phyloP scores from a whole-genome alignment of 1,140 invertebrate species.

The Sinonovacula constricta region DNA sequence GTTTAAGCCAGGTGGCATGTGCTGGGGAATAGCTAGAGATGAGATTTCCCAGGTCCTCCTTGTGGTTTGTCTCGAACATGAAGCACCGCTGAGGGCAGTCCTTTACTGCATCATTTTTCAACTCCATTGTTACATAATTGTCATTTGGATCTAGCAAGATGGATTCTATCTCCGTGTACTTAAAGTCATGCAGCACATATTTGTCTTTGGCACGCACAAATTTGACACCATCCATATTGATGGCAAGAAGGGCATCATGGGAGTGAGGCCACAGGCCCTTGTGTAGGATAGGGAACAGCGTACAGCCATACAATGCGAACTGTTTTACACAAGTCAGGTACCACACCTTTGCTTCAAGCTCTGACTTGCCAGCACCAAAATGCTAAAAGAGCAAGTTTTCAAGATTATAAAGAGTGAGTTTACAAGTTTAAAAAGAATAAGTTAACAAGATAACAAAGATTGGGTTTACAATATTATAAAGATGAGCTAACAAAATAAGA shows the following conservation, averaged over 20 bases:
- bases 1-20: conserved; percentile 91
- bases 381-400: conserved; percentile 80
- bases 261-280: conserved; percentile 95
- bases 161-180: conserved; percentile 72
- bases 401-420: too few species aligned
- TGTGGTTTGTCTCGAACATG: conserved; percentile 94
- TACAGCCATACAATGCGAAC: conserved; percentile 96
- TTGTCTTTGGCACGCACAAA: conserved; percentile 75
- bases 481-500: too few species aligned
- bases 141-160: conserved; percentile 94
- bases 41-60: conserved; percentile 92
- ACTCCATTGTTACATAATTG: conserved; percentile 91
- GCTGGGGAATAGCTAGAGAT: conserved; percentile 94
- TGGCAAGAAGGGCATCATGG: conserved; percentile 86
- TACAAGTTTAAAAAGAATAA: too few species aligned
- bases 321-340: conserved; percentile 98
- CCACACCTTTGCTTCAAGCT: conserved; percentile 94
- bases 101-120: conserved; percentile 83
- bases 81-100: conserved; percentile 88
- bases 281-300: conserved; percentile 94
- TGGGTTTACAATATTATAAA: too few species aligned
- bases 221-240: conserved; percentile 92
- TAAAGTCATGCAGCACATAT: conserved; percentile 71
- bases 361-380: conserved; percentile 93
- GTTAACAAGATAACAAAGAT: too few species aligned